Conservation (phyloP, 2,797 vertebrate genomes). For the Micropoecilia bifurca region DNA sequence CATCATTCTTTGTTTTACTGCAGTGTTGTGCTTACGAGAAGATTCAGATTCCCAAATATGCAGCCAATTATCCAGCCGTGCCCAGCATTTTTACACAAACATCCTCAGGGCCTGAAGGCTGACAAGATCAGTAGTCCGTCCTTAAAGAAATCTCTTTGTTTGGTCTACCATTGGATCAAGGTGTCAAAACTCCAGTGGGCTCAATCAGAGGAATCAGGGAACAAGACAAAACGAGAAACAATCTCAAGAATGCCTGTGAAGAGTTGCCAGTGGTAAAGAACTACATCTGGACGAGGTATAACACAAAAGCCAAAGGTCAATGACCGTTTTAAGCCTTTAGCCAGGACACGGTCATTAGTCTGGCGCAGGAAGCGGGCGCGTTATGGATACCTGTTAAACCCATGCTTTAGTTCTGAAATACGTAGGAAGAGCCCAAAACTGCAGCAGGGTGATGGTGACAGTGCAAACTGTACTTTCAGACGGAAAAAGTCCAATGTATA, state of each 20-base stretch:
- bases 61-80: conserved; percentile 62
- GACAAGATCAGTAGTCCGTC: conserved; percentile 30
- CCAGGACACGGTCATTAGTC: conserved; percentile 40
- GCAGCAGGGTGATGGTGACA: not conserved
- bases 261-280: conserved; percentile 39
- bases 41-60: conserved; percentile 55
- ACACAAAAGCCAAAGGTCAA: conserved; percentile 51
- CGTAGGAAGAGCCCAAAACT: not conserved
- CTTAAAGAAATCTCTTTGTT: conserved; percentile 50
- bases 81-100: conserved; percentile 46
- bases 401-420: conserved; percentile 22
- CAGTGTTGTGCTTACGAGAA: conserved; percentile 10
- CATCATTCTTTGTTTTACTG: conserved; percentile 9
- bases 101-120: conserved; percentile 36
- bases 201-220: conserved; percentile 54
- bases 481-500: not conserved
- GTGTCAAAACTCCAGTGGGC: conserved; percentile 59
- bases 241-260: conserved; percentile 72
- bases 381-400: conserved; percentile 18
- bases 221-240: conserved; percentile 50
- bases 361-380: conserved; percentile 19
- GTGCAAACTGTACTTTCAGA: not conserved
- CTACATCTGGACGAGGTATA: conserved; percentile 56
- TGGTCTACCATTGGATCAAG: conserved; percentile 67
- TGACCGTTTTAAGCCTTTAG: conserved; percentile 43